Percentiles rank a stretch among this genome's conserved stretches.
phyloP scores from a whole-genome alignment of 2,888 invertebrate genomes.

The Apamea anceps region DNA sequence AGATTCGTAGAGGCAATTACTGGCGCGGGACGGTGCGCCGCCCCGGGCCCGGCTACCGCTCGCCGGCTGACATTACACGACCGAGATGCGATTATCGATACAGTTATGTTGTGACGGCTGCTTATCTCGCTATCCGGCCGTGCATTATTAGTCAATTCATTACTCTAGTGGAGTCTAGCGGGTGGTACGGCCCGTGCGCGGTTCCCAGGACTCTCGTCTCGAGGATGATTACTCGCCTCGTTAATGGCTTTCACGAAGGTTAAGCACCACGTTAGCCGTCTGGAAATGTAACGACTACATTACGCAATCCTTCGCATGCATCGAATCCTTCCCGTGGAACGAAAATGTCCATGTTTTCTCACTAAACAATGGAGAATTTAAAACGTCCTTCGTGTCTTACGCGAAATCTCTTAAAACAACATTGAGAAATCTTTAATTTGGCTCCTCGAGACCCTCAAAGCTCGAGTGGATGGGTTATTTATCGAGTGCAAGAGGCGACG shows the following conservation, averaged over 20 bases:
- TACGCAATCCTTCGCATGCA: slow-evolving; percentile 77
- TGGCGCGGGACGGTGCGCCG: slow-evolving; percentile 74
- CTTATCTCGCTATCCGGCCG: slow-evolving; percentile 80
- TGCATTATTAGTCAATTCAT: slow-evolving; percentile 81
- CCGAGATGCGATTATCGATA: slow-evolving; percentile 86
- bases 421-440: slow-evolving; percentile 70
- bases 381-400: slow-evolving; percentile 69
- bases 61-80: slow-evolving; percentile 81
- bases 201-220: slow-evolving; percentile 75
- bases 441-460: slow-evolving; percentile 63
- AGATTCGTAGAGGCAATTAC: slow-evolving; percentile 83
- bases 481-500: slow-evolving; percentile 78
- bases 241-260: slow-evolving; percentile 82
- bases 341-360: slow-evolving; percentile 75
- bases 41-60: slow-evolving; percentile 81
- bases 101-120: slow-evolving; percentile 86
- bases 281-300: slow-evolving; percentile 73
- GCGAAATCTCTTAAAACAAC: slow-evolving; percentile 74
- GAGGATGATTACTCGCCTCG: slow-evolving; percentile 69
- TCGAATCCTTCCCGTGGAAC: slow-evolving; percentile 75
- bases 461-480: slow-evolving; percentile 79
- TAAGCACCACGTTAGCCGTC: slow-evolving; percentile 72
- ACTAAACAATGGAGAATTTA: slow-evolving; percentile 78
- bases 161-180: slow-evolving; percentile 66
- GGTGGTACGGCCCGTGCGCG: slow-evolving; percentile 64